Conservation (phyloP, 2,113 vertebrate genomes). For the Oncorhynchus kisutch region DNA sequence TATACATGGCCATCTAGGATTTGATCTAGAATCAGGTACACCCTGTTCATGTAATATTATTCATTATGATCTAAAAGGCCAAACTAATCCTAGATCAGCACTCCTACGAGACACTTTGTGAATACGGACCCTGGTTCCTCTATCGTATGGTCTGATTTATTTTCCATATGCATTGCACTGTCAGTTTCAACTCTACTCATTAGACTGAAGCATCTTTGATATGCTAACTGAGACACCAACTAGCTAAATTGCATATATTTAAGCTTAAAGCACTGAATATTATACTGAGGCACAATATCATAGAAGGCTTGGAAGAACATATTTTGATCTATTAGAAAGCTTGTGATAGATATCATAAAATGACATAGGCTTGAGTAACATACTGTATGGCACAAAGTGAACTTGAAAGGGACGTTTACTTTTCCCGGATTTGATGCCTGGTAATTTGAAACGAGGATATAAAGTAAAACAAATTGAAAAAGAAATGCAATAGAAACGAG, state of each 20-base stretch:
- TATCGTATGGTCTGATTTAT: conserved; percentile 5
- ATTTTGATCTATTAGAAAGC: conserved; percentile 35
- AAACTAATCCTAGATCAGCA: too few species aligned
- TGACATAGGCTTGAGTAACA: conserved; percentile 50
- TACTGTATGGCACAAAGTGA: conserved; percentile 41
- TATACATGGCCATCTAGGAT: not conserved
- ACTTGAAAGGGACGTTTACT: conserved; percentile 18
- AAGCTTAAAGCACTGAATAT: conserved; percentile 46
- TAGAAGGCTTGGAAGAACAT: conserved; percentile 54
- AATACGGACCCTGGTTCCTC: too few species aligned
- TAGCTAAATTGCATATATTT: conserved; percentile 54
- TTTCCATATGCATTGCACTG: not conserved
- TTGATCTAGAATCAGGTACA: too few species aligned
- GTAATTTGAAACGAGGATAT: conserved; percentile 21
- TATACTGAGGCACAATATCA: conserved; percentile 67
- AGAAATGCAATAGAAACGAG: conserved; percentile 24
- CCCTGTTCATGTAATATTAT: too few species aligned
- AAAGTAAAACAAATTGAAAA: conserved; percentile 25
- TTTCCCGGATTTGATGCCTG: conserved; percentile 16
- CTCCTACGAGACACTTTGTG: too few species aligned
- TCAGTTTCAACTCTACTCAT: conserved; percentile 5
- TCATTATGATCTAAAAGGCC: too few species aligned
- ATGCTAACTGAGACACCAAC: conserved; percentile 35
- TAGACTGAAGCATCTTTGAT: conserved; percentile 20
- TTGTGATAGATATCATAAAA: conserved; percentile 44